Conservation (phyloP, 1,140 invertebrate species). For the Caenorhabditis elegans region WBcel235 BX284604.4:13282001-13282500, state of each 20-base stretch:
- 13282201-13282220: constrained; percentile 97
- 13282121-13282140: constrained; percentile 81
- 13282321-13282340: too few species aligned
- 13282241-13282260: constrained; percentile 93
- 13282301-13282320: too few species aligned
- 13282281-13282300: too few species aligned
- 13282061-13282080: constrained; percentile 94
- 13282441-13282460: too few species aligned
- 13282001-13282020: constrained; percentile 97
- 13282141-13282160: constrained; percentile 92
- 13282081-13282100: constrained; percentile 95
- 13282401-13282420: too few species aligned
- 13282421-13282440: too few species aligned
- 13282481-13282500: too few species aligned
- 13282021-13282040: constrained; percentile 98
- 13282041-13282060: constrained; percentile 99
- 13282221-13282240: constrained; percentile 99
- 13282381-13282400: too few species aligned
- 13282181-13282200: constrained; percentile 93
- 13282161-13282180: constrained; percentile 97
- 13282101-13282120: constrained; percentile 95
- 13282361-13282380: too few species aligned
- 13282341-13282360: too few species aligned
- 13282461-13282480: too few species aligned
- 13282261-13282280: constrained; percentile 98